Evolutionary conservation across 2,797 vertebrate genomes (phyloP).

Genomic region (Cryptoblepharus egeriae): DNA sequence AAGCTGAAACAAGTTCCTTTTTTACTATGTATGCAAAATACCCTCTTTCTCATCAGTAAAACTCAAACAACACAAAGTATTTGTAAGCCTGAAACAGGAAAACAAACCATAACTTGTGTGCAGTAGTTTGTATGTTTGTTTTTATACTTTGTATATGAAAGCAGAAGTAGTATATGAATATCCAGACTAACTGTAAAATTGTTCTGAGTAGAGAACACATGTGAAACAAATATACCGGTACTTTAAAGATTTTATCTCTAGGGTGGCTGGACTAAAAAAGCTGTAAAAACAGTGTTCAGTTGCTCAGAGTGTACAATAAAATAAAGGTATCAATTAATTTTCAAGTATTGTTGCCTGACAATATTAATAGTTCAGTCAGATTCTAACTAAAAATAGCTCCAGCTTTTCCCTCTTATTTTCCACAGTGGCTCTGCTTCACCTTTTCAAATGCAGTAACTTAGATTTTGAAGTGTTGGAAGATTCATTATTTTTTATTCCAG

Average conservation of each 20-base stretch:
- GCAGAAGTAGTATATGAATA: too few relatives aligned
- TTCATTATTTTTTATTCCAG: neutral
- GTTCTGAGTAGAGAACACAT: neutral
- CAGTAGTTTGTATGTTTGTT: constrained; percentile 5
- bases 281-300: neutral
- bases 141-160: neutral
- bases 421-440: neutral
- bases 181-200: neutral
- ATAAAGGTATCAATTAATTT: neutral
- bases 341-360: neutral
- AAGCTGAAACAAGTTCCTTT: constrained; percentile 61
- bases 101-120: constrained; percentile 18
- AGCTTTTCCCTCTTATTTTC: neutral
- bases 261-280: neutral
- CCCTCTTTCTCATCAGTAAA: constrained; percentile 30
- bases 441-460: neutral
- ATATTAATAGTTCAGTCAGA: neutral
- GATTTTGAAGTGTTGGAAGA: neutral
- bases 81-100: constrained; percentile 49
- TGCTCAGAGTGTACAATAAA: neutral
- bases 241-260: neutral
- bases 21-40: constrained; percentile 69
- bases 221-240: neutral
- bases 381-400: neutral
- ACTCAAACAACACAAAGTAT: constrained; percentile 40